Evolutionary conservation across 1,140 invertebrate genomes (phyloP).

Genomic region (Whitmania pigra): DNA sequence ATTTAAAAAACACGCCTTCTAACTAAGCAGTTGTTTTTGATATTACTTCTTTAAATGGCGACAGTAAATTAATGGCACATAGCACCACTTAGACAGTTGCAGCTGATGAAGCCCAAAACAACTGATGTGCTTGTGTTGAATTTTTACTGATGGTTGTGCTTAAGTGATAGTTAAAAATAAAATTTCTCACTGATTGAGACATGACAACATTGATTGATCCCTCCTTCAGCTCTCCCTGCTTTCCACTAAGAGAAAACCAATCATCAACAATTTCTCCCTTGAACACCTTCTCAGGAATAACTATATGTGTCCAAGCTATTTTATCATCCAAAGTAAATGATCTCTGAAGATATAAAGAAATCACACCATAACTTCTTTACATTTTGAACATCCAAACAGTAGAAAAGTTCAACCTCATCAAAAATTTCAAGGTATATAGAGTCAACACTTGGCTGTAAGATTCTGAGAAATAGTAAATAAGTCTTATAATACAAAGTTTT

Average conservation of each 20-base stretch:
- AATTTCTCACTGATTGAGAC: conserved; percentile 51
- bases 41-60: too few relatives aligned
- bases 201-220: conserved; percentile 58
- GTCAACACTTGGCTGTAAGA: conserved; percentile 71
- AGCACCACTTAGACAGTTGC: too few relatives aligned
- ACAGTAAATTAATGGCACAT: too few relatives aligned
- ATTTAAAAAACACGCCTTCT: too few relatives aligned
- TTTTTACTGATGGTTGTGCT: too few relatives aligned
- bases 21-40: too few relatives aligned
- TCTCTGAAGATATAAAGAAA: conserved; percentile 45
- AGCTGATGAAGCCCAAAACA: too few relatives aligned
- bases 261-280: conserved; percentile 78
- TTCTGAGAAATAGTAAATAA: conserved; percentile 47
- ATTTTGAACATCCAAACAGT: not conserved
- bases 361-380: not conserved
- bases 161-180: not conserved
- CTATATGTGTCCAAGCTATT: conserved; percentile 73
- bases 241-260: conserved; percentile 79
- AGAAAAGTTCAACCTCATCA: conserved; percentile 57
- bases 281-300: conserved; percentile 67
- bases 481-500: not conserved
- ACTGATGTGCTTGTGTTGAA: too few relatives aligned
- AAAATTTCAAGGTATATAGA: conserved; percentile 83
- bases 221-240: conserved; percentile 82
- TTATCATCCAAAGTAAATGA: conserved; percentile 88